phyloP scores from a whole-genome alignment of 64 coral and sea anemone species.

The Stichodactyla helianthus region DNA sequence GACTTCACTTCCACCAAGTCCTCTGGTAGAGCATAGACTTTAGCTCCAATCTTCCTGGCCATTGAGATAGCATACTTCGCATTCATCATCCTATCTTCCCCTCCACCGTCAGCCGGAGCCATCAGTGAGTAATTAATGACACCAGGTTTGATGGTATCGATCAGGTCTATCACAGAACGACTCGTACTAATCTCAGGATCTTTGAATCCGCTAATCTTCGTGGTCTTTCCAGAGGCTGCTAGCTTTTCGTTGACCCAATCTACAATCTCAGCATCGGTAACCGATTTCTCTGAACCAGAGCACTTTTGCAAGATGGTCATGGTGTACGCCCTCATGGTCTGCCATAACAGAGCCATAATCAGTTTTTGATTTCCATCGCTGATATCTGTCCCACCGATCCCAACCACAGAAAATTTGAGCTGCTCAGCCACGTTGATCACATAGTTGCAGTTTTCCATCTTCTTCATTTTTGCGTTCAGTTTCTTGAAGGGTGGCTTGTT shows the following conservation, averaged over 20 bases:
- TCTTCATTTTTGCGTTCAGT: conserved; percentile 90
- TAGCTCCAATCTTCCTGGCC: conserved; percentile 82
- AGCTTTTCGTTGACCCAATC: conserved; percentile 91
- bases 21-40: conserved; percentile 85
- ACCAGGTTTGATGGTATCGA: conserved; percentile 82
- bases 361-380: conserved; percentile 70
- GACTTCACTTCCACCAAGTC: conserved; percentile 90
- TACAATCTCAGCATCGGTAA: conserved; percentile 81
- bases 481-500: conserved; percentile 89
- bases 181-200: conserved; percentile 68
- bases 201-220: conserved; percentile 65
- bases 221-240: conserved; percentile 33
- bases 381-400: conserved; percentile 86
- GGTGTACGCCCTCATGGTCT: conserved; percentile 87
- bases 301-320: conserved; percentile 80
- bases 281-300: conserved; percentile 53
- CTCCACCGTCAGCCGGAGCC: conserved; percentile 14
- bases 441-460: conserved; percentile 96
- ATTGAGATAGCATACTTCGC: conserved; percentile 98
- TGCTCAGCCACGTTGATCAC: conserved; percentile 62
- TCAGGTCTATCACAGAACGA: conserved; percentile 68
- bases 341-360: conserved; percentile 70
- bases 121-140: conserved; percentile 64
- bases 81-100: conserved; percentile 67
- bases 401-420: conserved; percentile 90